Evolutionary conservation across 2,113 vertebrate genomes (phyloP).

Genomic region (Burhinus bistriatus): DNA sequence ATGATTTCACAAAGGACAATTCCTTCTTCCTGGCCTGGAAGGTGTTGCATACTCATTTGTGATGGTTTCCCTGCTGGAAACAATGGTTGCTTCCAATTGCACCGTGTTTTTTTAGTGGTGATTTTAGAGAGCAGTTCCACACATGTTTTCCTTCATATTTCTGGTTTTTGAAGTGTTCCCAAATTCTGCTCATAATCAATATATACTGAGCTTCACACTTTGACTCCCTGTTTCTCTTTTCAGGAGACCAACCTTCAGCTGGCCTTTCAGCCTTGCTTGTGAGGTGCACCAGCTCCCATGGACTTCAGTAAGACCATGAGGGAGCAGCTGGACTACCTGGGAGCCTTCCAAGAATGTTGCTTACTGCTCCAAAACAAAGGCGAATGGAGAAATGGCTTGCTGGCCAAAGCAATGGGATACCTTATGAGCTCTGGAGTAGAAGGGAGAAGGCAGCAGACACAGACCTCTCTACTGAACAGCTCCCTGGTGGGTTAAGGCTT

Average conservation of each 20-base stretch:
- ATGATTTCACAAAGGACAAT: background rate
- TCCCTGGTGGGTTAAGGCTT: background rate
- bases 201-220: background rate
- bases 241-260: background rate
- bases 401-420: background rate
- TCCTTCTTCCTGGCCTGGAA: background rate
- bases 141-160: background rate
- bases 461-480: background rate
- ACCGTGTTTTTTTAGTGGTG: background rate
- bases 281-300: background rate
- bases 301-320: background rate
- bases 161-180: background rate
- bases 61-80: background rate
- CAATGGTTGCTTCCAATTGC: background rate
- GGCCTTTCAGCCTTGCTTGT: background rate
- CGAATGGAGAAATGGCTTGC: background rate
- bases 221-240: background rate
- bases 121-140: background rate
- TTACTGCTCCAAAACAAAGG: background rate
- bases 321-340: background rate
- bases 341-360: background rate
- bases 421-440: background rate
- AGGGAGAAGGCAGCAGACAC: background rate
- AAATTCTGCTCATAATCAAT: background rate
- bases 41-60: background rate